phyloP scores from a whole-genome alignment of 2,113 vertebrate species.

The Ramphastos sulfuratus region DNA sequence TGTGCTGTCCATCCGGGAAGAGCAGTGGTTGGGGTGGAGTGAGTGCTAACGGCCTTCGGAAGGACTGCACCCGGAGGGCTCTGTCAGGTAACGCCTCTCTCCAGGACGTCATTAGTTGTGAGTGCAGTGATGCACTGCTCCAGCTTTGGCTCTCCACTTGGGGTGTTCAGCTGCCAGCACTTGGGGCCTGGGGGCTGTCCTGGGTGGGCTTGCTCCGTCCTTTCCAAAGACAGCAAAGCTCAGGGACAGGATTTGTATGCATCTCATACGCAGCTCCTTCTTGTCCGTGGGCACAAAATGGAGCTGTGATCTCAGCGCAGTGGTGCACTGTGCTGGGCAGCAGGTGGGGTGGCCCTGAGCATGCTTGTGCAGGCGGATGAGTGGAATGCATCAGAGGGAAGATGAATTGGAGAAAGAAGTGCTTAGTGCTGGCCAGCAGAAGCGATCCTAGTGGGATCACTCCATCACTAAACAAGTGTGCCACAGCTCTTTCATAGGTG shows the following conservation, averaged over 20 bases:
- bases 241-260: neutral
- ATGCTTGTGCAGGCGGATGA: neutral
- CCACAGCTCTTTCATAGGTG: neutral
- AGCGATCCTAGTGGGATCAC: neutral
- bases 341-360: neutral
- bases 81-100: fast-evolving
- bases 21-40: neutral
- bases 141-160: neutral
- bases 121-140: neutral
- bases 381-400: slow-evolving; percentile 3
- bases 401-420: neutral
- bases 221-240: neutral
- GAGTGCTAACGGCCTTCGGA: neutral
- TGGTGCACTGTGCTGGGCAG: neutral
- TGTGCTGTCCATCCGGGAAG: neutral
- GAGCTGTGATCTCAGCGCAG: neutral
- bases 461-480: neutral
- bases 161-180: neutral
- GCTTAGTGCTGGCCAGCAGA: neutral
- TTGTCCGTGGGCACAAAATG: neutral
- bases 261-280: neutral
- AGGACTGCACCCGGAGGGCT: neutral
- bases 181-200: neutral
- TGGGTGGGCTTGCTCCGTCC: neutral
- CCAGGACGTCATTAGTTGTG: fast-evolving